Evolutionary conservation across 2,113 vertebrate species (phyloP), one percentile per base, ranked within the genome.

Genomic region (Gobio gobio): DNA sequence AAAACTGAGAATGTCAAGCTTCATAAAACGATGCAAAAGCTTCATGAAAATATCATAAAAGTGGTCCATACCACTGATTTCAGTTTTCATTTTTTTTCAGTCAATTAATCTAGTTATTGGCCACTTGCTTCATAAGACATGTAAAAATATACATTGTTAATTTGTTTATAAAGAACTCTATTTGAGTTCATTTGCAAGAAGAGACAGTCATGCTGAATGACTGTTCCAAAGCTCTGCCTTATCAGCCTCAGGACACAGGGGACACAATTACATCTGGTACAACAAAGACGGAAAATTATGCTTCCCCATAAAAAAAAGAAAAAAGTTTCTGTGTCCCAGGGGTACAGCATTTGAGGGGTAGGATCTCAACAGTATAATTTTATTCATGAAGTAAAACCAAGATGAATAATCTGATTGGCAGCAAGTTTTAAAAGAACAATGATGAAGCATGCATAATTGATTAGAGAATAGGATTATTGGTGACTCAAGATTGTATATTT

Each of bases 181-280:
- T 8, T 51, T 36, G 29, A 82, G 18, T 16, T 66, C 0, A 33
- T 8, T 18, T 33, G 26, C 45, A 56, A 85, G 56, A n/a, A 0
- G 5, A 33, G 4, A 12, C 40, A 49, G 66, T 77, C 43, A 36
- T 5, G 33, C 20, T 43, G 26, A 66, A 16, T 66, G 26, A 84
- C 18, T 36, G 73, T 18, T 20, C 29, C 0, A 56, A 33, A 13
- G 22, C 47, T 47, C 3, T 36, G 43, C 63, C 58, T 54, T 24
- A 40, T 12, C 47, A 72, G 51, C 14, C 10, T 14, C 29, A 18
- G 7, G 29, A 58, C 85, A 66, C 68, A 75, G 10, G 58, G 29
- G 70, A 82, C 22, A 82, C 77, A 72, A 87, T 87, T 82, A 78
- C 74, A 78, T 85, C 83, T 82, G 83, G 77, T 68, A 36, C 47